Evolutionary conservation across 1,140 invertebrate genomes (phyloP), one percentile per base, ranked within the genome.

Genomic region (Caenorhabditis brenneri): DNA sequence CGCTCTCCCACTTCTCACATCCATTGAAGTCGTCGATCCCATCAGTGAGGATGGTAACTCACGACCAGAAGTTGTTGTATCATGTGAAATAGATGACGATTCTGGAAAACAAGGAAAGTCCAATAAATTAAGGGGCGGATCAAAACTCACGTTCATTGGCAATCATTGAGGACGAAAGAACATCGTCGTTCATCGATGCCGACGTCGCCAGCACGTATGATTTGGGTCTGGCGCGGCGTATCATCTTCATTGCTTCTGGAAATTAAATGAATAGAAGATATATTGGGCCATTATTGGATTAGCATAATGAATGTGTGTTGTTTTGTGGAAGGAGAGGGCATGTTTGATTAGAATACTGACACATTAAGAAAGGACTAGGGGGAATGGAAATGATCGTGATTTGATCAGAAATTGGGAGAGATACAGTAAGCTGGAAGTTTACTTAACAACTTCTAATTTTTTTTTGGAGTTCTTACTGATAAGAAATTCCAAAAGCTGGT

Each of bases 181-280:
- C 65, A 15, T 74, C 65, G 33, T 83, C 82, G 19, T 65, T 65
- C 42, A 83, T 65, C 10, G 69, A 79, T 33, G 82, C 74, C 48
- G 82, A 83, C 48, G 82, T 83, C 29, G 82, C 82, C 69, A 83
- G 74, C 10, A 83, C 82, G 49, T 83, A 83, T 46, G 82, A 83
- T 65, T 83, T 83, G 46, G 82, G 82, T 49, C 82, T 65, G 33
- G 53, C 82, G 33, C 82, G 82, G 22, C 82, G 82, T 65, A 60
- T 65, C 55, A 82, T 82, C 81, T 65, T 82, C 81, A 65, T 82
- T 51, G 55, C 81, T 74, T 82, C 81, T 82, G 81, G 27, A 82
- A 82, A 80, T 51, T 24, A 31, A 12, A 31, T 42, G 29, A 10
- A 27, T 65, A 2, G 58, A 36, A 65, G 5, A 65, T 36, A 58